phyloP scores from a whole-genome alignment of 2,797 vertebrate genomes.

The Macropus fuliginosus region DNA sequence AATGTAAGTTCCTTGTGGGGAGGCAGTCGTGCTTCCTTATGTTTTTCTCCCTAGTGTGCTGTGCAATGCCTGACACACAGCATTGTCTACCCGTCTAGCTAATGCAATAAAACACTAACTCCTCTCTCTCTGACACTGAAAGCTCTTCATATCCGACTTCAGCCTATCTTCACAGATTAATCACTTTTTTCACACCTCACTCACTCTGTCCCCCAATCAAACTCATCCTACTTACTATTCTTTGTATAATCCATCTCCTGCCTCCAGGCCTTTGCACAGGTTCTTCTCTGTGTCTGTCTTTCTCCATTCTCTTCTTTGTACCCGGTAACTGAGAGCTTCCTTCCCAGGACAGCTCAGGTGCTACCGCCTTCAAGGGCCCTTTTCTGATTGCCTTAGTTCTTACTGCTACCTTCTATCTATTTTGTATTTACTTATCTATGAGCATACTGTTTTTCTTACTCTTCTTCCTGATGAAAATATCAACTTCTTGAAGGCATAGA shows the following conservation, averaged over 20 bases:
- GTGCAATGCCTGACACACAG: background rate
- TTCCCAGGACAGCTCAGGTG: background rate
- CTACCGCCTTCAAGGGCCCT: background rate
- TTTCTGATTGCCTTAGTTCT: background rate
- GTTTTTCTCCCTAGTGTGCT: background rate
- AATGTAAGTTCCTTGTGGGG: background rate
- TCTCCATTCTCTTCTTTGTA: background rate
- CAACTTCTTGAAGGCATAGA: background rate
- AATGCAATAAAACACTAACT: background rate
- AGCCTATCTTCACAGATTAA: background rate
- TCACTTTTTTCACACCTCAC: background rate
- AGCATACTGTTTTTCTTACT: background rate
- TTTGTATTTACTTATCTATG: background rate
- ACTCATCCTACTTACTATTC: background rate
- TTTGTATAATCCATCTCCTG: background rate
- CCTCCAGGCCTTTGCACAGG: background rate
- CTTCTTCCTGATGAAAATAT: background rate
- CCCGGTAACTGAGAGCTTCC: background rate
- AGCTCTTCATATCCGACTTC: background rate
- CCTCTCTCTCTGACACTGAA: background rate
- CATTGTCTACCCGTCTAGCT: background rate
- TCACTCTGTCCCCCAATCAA: background rate
- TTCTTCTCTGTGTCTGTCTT: no score
- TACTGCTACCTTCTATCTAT: background rate
- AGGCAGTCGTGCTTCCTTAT: background rate